These are phyloP conservation scores for Rhopalosiphum nymphaeae DNA, from an alignment of 2,888 invertebrate genomes.

Conservation along the genomic window DNA sequence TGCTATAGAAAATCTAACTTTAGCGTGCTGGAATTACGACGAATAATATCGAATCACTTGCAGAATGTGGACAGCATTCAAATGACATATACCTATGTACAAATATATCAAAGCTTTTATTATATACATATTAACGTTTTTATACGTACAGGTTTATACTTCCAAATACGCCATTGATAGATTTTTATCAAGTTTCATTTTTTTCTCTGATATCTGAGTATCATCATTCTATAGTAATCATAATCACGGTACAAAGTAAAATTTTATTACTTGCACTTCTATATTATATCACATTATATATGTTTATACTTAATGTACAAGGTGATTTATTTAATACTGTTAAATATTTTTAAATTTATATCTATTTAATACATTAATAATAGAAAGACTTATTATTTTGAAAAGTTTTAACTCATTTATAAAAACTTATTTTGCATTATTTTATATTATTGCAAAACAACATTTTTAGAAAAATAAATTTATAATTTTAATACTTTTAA, in stretches of 20 bases:
- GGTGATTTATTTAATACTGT: neutral
- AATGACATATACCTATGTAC: neutral
- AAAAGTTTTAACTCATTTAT: neutral
- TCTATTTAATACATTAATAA: neutral
- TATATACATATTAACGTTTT: neutral
- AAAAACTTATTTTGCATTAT: neutral
- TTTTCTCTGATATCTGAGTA: neutral
- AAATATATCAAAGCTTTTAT: neutral
- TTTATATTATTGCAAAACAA: neutral
- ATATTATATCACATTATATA: neutral
- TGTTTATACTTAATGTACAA: neutral
- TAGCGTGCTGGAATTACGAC: neutral
- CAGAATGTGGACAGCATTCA: neutral
- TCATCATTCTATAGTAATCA: neutral
- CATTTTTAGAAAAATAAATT: neutral
- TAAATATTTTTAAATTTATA: too few species aligned
- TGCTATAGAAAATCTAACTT: slow-evolving; percentile 9
- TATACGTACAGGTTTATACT: neutral
- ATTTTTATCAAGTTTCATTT: neutral
- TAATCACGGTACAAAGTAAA: neutral
- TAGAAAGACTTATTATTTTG: neutral
- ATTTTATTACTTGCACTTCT: neutral
- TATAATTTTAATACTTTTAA: neutral
- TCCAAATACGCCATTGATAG: neutral
- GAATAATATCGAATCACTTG: slow-evolving; percentile 1